Evolutionary conservation across 2,888 invertebrate species (phyloP).

Genomic region (Malachius bipustulatus): DNA sequence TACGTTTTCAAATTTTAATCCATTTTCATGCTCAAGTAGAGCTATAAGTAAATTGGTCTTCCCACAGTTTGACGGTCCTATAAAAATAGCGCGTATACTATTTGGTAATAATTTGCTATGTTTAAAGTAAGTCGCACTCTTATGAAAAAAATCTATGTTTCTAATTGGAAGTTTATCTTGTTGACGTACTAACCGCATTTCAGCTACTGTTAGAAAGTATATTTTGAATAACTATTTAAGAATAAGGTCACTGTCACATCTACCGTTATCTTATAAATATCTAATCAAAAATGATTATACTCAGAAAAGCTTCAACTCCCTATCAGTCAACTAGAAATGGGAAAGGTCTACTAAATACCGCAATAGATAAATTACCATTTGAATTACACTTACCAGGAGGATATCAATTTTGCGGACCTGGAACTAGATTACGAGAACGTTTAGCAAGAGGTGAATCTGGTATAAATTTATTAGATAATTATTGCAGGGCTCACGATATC

Average conservation of each 20-base stretch:
- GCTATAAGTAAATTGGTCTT: slow-evolving; percentile 30
- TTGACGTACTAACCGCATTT: slow-evolving; percentile 12
- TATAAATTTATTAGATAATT: slow-evolving; percentile 23
- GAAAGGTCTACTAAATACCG: slow-evolving; percentile 15
- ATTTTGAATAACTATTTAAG: slow-evolving; percentile 10
- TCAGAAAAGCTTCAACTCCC: neutral
- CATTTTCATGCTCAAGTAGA: slow-evolving; percentile 26
- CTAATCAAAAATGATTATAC: slow-evolving; percentile 10
- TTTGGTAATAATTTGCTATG: slow-evolving; percentile 25
- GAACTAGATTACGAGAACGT: slow-evolving; percentile 19
- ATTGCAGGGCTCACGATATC: slow-evolving; percentile 27
- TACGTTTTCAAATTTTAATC: slow-evolving; percentile 30
- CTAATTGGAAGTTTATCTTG: slow-evolving; percentile 8
- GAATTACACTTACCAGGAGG: slow-evolving; percentile 19
- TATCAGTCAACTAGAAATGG: slow-evolving; percentile 8
- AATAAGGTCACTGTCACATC: neutral
- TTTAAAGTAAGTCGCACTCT: slow-evolving; percentile 8
- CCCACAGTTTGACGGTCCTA: slow-evolving; percentile 29
- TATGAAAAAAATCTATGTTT: slow-evolving; percentile 9
- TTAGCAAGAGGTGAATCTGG: slow-evolving; percentile 25
- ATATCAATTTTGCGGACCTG: slow-evolving; percentile 17
- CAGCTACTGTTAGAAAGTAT: slow-evolving; percentile 6
- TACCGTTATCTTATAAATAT: slow-evolving; percentile 5
- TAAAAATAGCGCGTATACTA: slow-evolving; percentile 23
- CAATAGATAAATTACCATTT: slow-evolving; percentile 19